Conservation (phyloP, 2,113 vertebrate genomes). For the Geococcyx californianus region DNA sequence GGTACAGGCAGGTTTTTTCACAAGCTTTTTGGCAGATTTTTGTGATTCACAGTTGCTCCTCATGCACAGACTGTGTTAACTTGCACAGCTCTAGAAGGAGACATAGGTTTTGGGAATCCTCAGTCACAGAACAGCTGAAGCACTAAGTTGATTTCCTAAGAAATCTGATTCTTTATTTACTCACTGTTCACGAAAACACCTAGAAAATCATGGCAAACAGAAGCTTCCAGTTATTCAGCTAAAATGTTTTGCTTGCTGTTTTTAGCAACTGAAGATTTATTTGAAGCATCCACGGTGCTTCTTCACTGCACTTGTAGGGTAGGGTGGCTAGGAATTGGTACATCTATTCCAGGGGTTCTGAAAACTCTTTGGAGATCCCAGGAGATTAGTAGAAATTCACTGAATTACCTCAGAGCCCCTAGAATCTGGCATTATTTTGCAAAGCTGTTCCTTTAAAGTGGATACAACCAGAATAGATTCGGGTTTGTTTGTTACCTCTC, state of each 20-base stretch:
- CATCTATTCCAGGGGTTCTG: not conserved
- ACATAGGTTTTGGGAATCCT: not conserved
- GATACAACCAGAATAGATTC: not conserved
- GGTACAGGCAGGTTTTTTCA: not conserved
- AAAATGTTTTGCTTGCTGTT: not conserved
- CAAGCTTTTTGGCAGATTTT: not conserved
- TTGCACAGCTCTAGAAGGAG: not conserved
- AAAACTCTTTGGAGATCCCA: not conserved
- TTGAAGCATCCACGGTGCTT: not conserved
- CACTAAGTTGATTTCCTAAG: fast-evolving
- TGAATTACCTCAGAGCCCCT: not conserved
- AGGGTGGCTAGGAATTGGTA: fast-evolving
- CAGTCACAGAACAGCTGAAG: not conserved
- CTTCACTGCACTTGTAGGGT: not conserved
- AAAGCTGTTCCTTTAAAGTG: not conserved
- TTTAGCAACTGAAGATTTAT: not conserved
- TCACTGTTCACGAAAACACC: not conserved
- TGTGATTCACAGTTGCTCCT: not conserved
- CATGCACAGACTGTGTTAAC: not conserved
- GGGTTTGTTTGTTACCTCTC: not conserved
- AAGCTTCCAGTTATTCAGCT: not conserved
- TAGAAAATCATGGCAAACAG: not conserved
- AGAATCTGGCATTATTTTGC: not conserved
- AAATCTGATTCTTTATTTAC: not conserved
- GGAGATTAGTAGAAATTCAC: not conserved